Base-by-base conservation (phyloP, 2,888 invertebrate species). In the Sesia bembeciformis region DNA sequence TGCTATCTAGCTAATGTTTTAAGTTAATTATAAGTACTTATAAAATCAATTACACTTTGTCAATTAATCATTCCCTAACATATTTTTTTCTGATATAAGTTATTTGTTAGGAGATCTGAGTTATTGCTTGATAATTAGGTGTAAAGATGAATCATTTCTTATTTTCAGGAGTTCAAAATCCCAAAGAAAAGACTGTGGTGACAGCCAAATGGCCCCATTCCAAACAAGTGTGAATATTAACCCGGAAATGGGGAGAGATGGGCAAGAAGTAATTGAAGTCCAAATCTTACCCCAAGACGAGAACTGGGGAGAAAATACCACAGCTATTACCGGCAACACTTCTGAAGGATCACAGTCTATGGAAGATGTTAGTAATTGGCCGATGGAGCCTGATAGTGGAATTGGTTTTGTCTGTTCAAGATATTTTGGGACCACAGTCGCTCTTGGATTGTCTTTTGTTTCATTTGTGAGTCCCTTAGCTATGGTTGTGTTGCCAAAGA, bases 241-340 rank as follows among this genome's bases (percentile, higher is more conserved):
- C 67, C 93, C 93, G 38, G 95, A 95, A 61, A 95, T 94, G 63
- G 90, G 91, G 2, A 84, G 93, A 54, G 94, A 96, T 60, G 96
- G 96, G 0, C 96, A 96, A 74, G 97, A 97, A 84, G 95, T 97
- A 6, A 97, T 98, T 52, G 98, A 98, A 88, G 98, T 98, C 43
- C 98, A 98, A 88, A 98, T 98, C 63, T 85, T 98, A 56, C 97
- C 97, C 0, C 95, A 98, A 86, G 98, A 98, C 84, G 98, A 98
- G 73, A 98, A 98, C 80, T 98, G 98, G 98, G 98, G 97, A n/a
- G 98, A 98, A 81, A 98, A 97, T 70, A 98, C 98, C 0, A 98
- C 98, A 0, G 98, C 98, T 0, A 94, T 98, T 41, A 98, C 98
- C 0, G 98, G 98, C 5, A 98, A 98, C 72, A 98, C 98, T 1